Evolutionary conservation across 2,888 invertebrate species (phyloP).

Genomic region (Lasioglossum vierecki): DNA sequence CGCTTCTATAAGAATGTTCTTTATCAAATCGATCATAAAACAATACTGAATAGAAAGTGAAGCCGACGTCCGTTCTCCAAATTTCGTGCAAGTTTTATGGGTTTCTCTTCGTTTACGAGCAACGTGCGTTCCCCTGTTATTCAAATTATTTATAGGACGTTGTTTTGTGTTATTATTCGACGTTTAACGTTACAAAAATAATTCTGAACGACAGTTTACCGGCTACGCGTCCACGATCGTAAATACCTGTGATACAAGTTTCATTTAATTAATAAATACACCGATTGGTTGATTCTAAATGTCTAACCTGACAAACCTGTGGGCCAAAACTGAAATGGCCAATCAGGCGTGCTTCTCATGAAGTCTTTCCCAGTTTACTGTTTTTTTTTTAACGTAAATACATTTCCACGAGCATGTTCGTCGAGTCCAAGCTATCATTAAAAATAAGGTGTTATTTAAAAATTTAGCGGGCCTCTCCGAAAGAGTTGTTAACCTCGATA

Average conservation of each 20-base stretch:
- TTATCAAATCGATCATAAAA: conserved; percentile 28
- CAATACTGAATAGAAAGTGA: conserved; percentile 26
- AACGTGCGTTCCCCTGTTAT: not conserved
- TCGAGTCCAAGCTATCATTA: conserved; percentile 25
- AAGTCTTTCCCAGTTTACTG: conserved; percentile 30
- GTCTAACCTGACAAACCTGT: conserved; percentile 52
- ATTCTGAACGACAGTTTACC: not conserved
- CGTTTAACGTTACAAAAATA: not conserved
- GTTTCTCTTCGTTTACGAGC: not conserved
- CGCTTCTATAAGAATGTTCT: not conserved
- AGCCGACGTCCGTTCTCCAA: not conserved
- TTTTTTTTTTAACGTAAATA: conserved; percentile 45
- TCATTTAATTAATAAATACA: conserved; percentile 28
- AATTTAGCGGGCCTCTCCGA: conserved; percentile 43
- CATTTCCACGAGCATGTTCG: conserved; percentile 34
- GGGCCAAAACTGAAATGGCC: conserved; percentile 27
- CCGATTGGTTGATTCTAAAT: conserved; percentile 33
- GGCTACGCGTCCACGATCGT: not conserved
- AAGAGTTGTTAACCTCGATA: not conserved
- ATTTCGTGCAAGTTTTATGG: not conserved
- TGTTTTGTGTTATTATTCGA: not conserved
- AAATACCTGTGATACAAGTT: conserved; percentile 5
- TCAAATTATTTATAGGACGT: not conserved
- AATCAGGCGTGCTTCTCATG: conserved; percentile 15
- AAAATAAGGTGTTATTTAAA: not conserved